These are phyloP conservation scores for Girardinus metallicus DNA, from an alignment of 2,797 vertebrate species.

Conservation along the genomic window DNA sequence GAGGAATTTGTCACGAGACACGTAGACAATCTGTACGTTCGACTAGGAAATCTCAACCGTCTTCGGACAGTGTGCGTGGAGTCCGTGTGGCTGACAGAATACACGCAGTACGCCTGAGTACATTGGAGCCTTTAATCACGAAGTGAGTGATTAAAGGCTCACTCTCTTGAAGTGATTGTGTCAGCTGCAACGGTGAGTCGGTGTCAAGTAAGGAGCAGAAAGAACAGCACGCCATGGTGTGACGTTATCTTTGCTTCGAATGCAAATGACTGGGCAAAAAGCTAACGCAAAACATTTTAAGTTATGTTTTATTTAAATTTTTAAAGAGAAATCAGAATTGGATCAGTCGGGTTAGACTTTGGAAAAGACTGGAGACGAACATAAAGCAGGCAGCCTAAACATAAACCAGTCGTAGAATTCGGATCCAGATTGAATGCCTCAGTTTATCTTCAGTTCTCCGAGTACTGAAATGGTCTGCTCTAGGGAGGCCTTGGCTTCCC, in stretches of 20 bases:
- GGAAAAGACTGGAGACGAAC: not conserved
- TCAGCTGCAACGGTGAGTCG: not conserved
- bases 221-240: not conserved
- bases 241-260: not conserved
- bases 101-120: no score
- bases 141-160: no score
- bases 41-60: no score
- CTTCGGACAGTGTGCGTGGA: no score
- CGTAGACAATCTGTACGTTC: no score
- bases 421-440: not conserved
- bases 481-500: constrained; percentile 1
- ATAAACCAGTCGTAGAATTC: not conserved
- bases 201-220: not conserved
- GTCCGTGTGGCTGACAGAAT: no score
- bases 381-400: not conserved
- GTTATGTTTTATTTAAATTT: no score
- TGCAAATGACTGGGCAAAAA: not conserved
- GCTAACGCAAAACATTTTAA: not conserved
- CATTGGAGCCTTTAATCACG: no score
- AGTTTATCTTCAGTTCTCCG: not conserved
- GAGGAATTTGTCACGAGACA: no score
- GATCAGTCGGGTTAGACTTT: not conserved
- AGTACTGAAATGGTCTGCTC: not conserved
- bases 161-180: no score
- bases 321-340: not conserved